Percentiles rank a stretch among this genome's conserved stretches.
Evolutionary conservation across 2,888 invertebrate genomes (phyloP).

Genomic region (Ormyrus nitidulus): DNA sequence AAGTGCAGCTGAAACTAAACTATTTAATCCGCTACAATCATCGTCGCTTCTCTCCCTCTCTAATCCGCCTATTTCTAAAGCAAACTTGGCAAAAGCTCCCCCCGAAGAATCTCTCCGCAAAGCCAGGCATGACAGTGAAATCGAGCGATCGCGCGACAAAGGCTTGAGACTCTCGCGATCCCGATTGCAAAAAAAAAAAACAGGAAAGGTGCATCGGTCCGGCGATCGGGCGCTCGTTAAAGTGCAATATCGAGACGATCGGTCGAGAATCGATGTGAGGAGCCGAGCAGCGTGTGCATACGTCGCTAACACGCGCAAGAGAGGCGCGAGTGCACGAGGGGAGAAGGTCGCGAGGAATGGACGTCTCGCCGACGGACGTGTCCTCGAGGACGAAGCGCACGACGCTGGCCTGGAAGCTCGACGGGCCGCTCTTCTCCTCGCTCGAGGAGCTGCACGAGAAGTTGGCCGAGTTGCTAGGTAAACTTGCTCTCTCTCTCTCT

Average conservation of each 20-base stretch:
- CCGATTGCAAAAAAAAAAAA: background rate
- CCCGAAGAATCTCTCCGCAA: too few relatives aligned
- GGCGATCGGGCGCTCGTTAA: background rate
- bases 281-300: background rate
- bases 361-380: conserved; percentile 49
- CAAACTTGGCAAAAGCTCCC: too few relatives aligned
- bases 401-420: conserved; percentile 50
- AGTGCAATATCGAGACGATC: too few relatives aligned
- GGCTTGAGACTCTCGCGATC: background rate
- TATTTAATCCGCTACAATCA: too few relatives aligned
- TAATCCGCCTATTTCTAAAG: too few relatives aligned
- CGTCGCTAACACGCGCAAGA: background rate
- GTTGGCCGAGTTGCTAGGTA: conserved; percentile 71
- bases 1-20: too few relatives aligned
- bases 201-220: background rate
- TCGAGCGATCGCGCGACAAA: too few relatives aligned
- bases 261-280: background rate
- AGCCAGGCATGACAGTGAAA: too few relatives aligned
- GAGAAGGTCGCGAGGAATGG: conserved; percentile 11
- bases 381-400: conserved; percentile 46
- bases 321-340: too few relatives aligned
- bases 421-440: conserved; percentile 70
- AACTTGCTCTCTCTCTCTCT: conserved; percentile 45
- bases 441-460: conserved; percentile 72
- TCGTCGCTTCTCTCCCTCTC: too few relatives aligned